A percentile compares a stretch with the other conserved stretches of the same genome.
Evolutionary conservation across 2,797 vertebrate genomes (phyloP).

Genomic region (Scolopax bukidnonensis): DNA sequence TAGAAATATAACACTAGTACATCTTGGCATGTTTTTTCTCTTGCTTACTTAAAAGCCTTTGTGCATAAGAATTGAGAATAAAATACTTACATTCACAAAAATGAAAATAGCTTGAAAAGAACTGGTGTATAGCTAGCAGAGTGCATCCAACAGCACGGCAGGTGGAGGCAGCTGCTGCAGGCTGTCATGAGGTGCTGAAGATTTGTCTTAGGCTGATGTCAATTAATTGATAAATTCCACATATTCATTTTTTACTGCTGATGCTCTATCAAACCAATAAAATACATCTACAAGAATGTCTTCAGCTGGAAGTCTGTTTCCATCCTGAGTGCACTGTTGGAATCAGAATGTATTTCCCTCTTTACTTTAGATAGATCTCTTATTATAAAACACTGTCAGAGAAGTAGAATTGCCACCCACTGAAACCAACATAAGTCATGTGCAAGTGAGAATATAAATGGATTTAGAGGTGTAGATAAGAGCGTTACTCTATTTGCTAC

Average conservation of each 20-base stretch:
- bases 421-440: constrained; percentile 37
- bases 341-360: constrained; percentile 42
- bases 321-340: constrained; percentile 18
- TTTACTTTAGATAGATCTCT: constrained; percentile 40
- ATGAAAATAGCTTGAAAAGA: background rate
- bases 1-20: background rate
- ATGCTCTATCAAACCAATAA: constrained; percentile 31
- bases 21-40: background rate
- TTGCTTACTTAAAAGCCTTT: background rate
- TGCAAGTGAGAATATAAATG: constrained; percentile 29
- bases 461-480: constrained; percentile 27
- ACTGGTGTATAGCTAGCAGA: background rate
- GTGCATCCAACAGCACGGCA: background rate
- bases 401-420: constrained; percentile 33
- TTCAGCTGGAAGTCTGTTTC: constrained; percentile 35
- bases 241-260: background rate
- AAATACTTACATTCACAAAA: constrained; percentile 2
- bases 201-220: constrained; percentile 7
- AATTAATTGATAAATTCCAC: constrained; percentile 54
- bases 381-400: constrained; percentile 47
- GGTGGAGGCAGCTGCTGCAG: background rate
- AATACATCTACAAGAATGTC: background rate
- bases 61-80: background rate
- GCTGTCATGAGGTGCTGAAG: background rate
- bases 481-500: background rate